Percentiles rank a stretch among this genome's conserved stretches.
phyloP scores from a whole-genome alignment of 2,888 invertebrate species.

The Pomacea canaliculata region DNA sequence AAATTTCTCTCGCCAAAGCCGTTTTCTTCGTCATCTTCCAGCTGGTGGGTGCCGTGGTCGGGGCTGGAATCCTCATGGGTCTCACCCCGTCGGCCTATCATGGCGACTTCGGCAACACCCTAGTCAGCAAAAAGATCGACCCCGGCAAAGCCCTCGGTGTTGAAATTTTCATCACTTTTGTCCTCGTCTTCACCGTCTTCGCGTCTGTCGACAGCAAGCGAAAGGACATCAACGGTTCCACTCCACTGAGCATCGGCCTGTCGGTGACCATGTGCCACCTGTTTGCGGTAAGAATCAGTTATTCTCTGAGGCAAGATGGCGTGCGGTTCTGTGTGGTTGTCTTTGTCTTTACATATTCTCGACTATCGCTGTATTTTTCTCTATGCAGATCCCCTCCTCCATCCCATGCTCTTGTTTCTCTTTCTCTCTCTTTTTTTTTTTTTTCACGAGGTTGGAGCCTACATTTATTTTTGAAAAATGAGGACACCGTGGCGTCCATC shows the following conservation, averaged over 20 bases:
- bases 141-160: constrained; percentile 83
- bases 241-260: constrained; percentile 85
- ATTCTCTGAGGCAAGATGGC: no score
- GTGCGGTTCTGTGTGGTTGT: no score
- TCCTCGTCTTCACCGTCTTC: constrained; percentile 88
- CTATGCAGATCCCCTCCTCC: no score
- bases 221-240: constrained; percentile 85
- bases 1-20: constrained; percentile 85
- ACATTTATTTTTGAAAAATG: no score
- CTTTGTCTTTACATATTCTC: no score
- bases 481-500: no score
- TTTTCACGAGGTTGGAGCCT: no score
- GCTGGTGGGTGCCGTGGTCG: constrained; percentile 93
- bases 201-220: constrained; percentile 84
- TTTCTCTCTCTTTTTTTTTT: no score
- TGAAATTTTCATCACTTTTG: constrained; percentile 87
- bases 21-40: constrained; percentile 90
- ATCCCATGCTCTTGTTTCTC: no score
- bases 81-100: constrained; percentile 46
- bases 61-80: constrained; percentile 90
- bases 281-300: constrained; percentile 80
- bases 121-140: constrained; percentile 54
- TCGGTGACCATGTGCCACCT: constrained; percentile 90
- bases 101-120: constrained; percentile 45
- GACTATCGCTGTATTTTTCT: no score